These are phyloP conservation scores for Actenoides lindsayi DNA, from an alignment of 2,113 vertebrate species.

Conservation along the genomic window DNA sequence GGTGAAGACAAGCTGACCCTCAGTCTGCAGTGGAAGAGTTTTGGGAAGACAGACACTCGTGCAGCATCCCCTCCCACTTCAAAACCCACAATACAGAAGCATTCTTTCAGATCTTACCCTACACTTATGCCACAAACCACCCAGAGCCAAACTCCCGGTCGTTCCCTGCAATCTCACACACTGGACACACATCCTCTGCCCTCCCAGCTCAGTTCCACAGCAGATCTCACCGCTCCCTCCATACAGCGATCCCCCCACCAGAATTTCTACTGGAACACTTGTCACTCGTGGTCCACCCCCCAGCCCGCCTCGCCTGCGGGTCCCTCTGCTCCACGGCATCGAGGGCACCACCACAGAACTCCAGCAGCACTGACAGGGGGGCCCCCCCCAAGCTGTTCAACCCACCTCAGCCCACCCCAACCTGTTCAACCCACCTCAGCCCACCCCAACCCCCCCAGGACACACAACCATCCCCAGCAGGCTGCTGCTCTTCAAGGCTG, in stretches of 20 bases:
- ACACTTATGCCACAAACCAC: not conserved
- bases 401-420: not conserved
- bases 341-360: no score
- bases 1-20: not conserved
- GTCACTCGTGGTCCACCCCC: not conserved
- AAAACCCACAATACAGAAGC: not conserved
- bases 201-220: not conserved
- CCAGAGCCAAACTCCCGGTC: not conserved
- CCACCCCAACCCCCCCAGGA: not conserved
- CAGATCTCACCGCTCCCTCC: no score
- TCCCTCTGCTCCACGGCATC: not conserved
- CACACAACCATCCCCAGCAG: fast-evolving
- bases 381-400: fast-evolving
- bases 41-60: not conserved
- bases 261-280: not conserved
- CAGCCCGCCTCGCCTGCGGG: not conserved
- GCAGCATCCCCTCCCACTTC: fast-evolving
- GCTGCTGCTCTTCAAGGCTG: not conserved
- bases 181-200: not conserved
- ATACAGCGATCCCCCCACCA: no score
- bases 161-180: not conserved
- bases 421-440: no score
- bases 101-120: not conserved
- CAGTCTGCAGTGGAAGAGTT: not conserved
- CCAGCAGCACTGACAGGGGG: not conserved